A percentile compares a stretch with the other conserved stretches of the same genome.
Evolutionary conservation across 2,888 invertebrate genomes (phyloP).

Genomic region (Orchesellides sinensis): DNA sequence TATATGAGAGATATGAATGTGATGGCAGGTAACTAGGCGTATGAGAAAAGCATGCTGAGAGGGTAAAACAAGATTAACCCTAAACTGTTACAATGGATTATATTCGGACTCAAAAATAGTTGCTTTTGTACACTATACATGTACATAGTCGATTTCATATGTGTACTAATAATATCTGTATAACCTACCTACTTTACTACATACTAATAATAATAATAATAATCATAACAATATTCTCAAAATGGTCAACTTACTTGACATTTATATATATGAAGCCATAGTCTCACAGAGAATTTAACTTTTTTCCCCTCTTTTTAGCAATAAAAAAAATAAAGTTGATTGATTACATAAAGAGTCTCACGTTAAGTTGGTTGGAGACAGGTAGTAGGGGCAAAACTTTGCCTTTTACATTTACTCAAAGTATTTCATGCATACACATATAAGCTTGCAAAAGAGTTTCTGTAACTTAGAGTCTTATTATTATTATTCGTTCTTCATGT

Average conservation of each 20-base stretch:
- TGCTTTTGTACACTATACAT: conserved; percentile 3
- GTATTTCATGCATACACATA: not conserved
- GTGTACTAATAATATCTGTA: not conserved
- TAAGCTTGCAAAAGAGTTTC: not conserved
- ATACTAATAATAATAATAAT: conserved; percentile 24
- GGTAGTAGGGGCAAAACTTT: not conserved
- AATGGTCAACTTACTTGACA: conserved; percentile 58
- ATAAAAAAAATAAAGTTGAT: conserved; percentile 38
- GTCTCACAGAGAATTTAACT: not conserved
- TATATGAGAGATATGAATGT: not conserved
- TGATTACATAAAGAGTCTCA: conserved; percentile 51
- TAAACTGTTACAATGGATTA: not conserved
- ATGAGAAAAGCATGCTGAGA: not conserved
- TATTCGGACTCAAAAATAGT: conserved; percentile 9
- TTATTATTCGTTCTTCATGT: not conserved
- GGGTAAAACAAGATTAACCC: not conserved
- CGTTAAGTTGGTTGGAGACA: conserved; percentile 44
- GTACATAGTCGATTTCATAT: not conserved
- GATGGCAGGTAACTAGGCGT: no score
- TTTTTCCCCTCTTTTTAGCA: no score
- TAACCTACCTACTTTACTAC: not conserved
- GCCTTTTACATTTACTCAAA: not conserved
- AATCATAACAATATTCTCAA: conserved; percentile 22
- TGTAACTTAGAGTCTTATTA: no score
- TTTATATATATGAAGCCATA: conserved; percentile 26